These are phyloP conservation scores for Cyclura pinguis DNA, from an alignment of 2,797 vertebrate genomes.

Conservation along the genomic window DNA sequence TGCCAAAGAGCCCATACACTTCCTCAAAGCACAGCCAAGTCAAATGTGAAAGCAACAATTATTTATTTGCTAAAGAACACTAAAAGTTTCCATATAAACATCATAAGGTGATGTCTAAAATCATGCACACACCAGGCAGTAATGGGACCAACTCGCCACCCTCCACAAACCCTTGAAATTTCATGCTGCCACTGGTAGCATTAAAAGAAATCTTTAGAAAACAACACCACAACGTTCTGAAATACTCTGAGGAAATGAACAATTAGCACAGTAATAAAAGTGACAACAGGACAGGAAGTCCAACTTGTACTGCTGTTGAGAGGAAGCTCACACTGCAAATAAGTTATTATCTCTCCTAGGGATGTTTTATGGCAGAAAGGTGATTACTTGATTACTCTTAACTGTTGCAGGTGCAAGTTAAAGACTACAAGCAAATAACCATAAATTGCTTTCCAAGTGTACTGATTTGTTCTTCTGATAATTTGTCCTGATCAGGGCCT, in stretches of 20 bases:
- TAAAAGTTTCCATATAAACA: not conserved
- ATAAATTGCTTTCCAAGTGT: conserved; percentile 49
- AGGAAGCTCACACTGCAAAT: conserved; percentile 46
- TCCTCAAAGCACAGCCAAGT: conserved; percentile 10
- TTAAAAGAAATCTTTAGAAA: not conserved
- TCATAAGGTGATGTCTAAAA: conserved; percentile 20
- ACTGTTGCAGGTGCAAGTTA: conserved; percentile 41
- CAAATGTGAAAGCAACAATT: not conserved
- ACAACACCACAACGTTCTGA: not conserved
- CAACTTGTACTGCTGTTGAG: conserved; percentile 34
- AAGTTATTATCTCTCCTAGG: conserved; percentile 50
- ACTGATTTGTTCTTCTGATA: not conserved
- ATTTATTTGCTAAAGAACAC: conserved; percentile 19
- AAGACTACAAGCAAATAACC: conserved; percentile 38
- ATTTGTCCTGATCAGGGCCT: conserved; percentile 29
- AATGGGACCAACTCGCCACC: fast-evolving
- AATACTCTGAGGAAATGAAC: conserved; percentile 22
- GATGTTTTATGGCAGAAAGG: conserved; percentile 68
- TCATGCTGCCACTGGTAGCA: not conserved
- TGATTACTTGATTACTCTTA: conserved; percentile 60
- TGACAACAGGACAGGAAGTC: conserved; percentile 55
- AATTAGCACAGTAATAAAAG: conserved; percentile 42
- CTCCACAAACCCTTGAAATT: not conserved
- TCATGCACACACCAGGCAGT: conserved; percentile 5
- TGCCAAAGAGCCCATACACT: not conserved